Conservation (phyloP, 2,888 invertebrate species). For the Pheosia tremula region DNA sequence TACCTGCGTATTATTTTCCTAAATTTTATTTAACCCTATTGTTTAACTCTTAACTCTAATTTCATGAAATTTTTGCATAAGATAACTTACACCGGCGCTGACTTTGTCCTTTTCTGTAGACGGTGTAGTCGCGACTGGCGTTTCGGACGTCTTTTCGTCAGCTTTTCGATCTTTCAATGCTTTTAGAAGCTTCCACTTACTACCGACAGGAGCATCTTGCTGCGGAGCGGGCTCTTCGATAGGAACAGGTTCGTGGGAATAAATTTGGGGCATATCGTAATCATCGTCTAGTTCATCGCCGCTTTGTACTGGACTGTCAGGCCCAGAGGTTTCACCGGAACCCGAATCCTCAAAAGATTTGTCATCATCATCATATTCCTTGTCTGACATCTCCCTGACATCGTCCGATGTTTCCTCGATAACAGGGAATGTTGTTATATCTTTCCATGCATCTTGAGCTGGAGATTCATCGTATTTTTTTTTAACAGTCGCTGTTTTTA, state of each 20-base stretch:
- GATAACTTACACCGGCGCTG: conserved; percentile 88
- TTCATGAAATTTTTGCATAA: conserved; percentile 87
- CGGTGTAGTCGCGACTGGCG: conserved; percentile 86
- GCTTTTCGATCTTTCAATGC: conserved; percentile 95
- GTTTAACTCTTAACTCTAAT: conserved; percentile 86
- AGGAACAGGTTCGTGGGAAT: conserved; percentile 52
- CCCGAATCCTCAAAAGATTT: conserved; percentile 85
- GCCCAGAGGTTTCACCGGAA: conserved; percentile 95
- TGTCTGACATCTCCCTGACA: conserved; percentile 39
- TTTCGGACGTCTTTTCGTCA: conserved; percentile 91
- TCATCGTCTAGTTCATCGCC: conserved; percentile 89
- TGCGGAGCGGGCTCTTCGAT: conserved; percentile 64
- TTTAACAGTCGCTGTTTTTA: conserved; percentile 85
- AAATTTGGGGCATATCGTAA: conserved; percentile 82
- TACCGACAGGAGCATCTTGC: conserved; percentile 87
- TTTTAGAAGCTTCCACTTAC: conserved; percentile 96
- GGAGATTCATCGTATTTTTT: conserved; percentile 71
- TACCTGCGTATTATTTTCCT: conserved; percentile 30
- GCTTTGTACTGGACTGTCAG: conserved; percentile 92
- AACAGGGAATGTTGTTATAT: conserved; percentile 77
- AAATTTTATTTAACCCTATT: conserved; percentile 23
- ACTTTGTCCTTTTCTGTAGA: conserved; percentile 87
- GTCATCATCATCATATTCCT: conserved; percentile 65
- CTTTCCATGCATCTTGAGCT: conserved; percentile 72
- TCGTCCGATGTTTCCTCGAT: conserved; percentile 74